Percentiles rank a stretch among this genome's conserved stretches.
phyloP scores from a whole-genome alignment of 2,797 vertebrate species.

The Corythornis leucogaster region DNA sequence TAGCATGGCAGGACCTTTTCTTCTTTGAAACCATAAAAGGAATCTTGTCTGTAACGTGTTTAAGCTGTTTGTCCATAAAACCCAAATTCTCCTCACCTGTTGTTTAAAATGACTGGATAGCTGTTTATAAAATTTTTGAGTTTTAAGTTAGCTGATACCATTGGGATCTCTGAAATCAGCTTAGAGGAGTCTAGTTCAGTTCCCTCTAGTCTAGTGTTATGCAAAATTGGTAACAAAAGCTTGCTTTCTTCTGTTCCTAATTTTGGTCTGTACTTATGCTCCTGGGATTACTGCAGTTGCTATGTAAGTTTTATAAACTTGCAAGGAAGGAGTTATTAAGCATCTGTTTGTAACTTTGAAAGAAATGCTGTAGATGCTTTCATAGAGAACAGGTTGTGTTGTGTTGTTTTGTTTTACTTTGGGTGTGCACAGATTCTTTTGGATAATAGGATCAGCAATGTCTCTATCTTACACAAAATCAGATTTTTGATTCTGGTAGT shows the following conservation, averaged over 20 bases:
- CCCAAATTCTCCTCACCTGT: conserved; percentile 9
- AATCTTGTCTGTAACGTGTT: conserved; percentile 33
- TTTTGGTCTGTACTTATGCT: conserved; percentile 36
- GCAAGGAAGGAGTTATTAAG: conserved; percentile 9
- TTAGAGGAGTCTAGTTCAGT: neutral
- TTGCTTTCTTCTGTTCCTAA: conserved; percentile 34
- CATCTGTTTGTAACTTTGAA: conserved; percentile 28
- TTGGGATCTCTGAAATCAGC: neutral
- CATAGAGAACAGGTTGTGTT: neutral
- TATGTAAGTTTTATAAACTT: conserved; percentile 31
- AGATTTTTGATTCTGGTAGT: neutral
- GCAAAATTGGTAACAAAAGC: conserved; percentile 2
- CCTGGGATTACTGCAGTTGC: conserved; percentile 10
- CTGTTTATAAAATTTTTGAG: neutral
- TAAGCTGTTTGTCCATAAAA: conserved; percentile 46
- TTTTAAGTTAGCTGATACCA: conserved; percentile 6
- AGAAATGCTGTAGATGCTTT: rapidly evolving
- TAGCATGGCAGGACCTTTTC: neutral
- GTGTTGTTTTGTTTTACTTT: neutral
- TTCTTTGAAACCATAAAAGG: conserved; percentile 40
- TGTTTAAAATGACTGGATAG: conserved; percentile 18
- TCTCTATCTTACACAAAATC: neutral
- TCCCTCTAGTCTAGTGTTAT: neutral
- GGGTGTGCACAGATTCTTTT: neutral
- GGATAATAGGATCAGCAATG: neutral